Percentiles rank a stretch among this genome's conserved stretches.
Conservation (phyloP, 1,140 invertebrate species). For the Campoletis sonorensis region DNA sequence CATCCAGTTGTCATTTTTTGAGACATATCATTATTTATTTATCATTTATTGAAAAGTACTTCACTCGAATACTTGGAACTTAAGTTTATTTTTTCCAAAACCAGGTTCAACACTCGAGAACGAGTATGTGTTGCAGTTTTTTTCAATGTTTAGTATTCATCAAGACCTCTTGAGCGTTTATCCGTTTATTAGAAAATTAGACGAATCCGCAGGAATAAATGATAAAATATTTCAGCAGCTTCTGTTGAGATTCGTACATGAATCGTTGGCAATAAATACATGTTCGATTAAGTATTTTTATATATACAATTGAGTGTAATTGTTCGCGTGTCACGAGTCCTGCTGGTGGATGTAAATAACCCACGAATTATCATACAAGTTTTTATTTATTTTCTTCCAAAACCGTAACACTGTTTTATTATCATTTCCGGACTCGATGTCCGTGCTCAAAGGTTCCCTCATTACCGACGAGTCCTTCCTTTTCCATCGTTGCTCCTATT, state of each 20-base stretch:
- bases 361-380: no score
- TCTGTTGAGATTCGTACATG: background rate
- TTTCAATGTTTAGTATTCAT: background rate
- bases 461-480: no score
- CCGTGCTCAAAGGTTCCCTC: no score
- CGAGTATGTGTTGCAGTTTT: background rate
- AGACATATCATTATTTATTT: background rate
- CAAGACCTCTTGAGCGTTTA: background rate
- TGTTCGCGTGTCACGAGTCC: no score
- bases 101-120: background rate
- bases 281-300: background rate
- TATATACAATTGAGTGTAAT: no score
- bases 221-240: background rate
- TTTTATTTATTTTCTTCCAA: no score
- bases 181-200: background rate
- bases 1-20: background rate
- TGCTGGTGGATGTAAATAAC: no score
- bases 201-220: background rate
- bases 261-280: background rate
- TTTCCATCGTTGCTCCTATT: no score
- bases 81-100: background rate
- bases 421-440: no score
- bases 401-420: no score
- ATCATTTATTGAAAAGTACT: background rate
- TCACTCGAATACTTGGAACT: background rate